Percentiles rank a stretch among this genome's conserved stretches.
Evolutionary conservation across 2,113 vertebrate species (phyloP).

Genomic region (Hydrochoerus hydrochaeris): DNA sequence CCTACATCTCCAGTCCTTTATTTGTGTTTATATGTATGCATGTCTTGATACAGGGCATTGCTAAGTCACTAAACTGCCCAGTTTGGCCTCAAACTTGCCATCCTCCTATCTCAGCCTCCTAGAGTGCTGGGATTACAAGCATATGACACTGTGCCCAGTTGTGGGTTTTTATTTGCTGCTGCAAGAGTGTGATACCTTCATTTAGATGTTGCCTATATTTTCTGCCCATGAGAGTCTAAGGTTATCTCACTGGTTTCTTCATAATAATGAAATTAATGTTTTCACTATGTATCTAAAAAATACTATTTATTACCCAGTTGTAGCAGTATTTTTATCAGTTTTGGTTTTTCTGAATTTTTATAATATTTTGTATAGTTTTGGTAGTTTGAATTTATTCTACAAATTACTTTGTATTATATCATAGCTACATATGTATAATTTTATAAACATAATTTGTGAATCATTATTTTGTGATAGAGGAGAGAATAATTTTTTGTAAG

Average conservation of each 20-base stretch:
- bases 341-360: constrained; percentile 29
- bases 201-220: constrained; percentile 44
- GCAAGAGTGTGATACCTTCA: neutral
- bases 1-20: neutral
- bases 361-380: neutral
- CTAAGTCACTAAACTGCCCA: neutral
- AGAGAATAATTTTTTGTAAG: constrained; percentile 45
- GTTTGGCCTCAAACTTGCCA: neutral
- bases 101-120: neutral
- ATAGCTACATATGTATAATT: neutral
- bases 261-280: constrained; percentile 34
- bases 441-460: constrained; percentile 17
- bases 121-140: neutral
- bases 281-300: neutral
- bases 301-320: constrained; percentile 8
- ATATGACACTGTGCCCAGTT: neutral
- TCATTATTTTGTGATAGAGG: neutral
- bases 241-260: constrained; percentile 30
- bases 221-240: neutral
- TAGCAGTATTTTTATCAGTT: neutral
- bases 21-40: neutral
- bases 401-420: constrained; percentile 24
- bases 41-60: neutral
- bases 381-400: constrained; percentile 14
- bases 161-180: constrained; percentile 10